A percentile compares a stretch with the other conserved stretches of the same genome.
These are phyloP conservation scores for Philhelius pedissequus DNA, from an alignment of 2,888 invertebrate genomes.

Conservation along the genomic window DNA sequence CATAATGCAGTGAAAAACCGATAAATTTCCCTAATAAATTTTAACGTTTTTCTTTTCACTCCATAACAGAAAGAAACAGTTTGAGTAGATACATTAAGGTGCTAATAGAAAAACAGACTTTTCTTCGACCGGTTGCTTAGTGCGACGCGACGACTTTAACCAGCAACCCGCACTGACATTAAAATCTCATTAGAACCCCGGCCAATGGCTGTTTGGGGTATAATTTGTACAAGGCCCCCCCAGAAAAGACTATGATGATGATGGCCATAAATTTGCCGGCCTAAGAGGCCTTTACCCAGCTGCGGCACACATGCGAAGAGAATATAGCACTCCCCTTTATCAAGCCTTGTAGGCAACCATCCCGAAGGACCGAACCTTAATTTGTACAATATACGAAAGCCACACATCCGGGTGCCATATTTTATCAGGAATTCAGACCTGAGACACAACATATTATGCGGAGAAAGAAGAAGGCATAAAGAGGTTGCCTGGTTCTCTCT, in stretches of 20 bases:
- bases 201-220: slow-evolving; percentile 8
- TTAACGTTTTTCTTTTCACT: slow-evolving; percentile 17
- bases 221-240: slow-evolving; percentile 18
- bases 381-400: slow-evolving; percentile 35
- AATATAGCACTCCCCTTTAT: background rate
- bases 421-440: slow-evolving; percentile 31
- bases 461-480: background rate
- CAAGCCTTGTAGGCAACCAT: background rate
- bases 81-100: background rate
- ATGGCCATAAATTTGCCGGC: slow-evolving; percentile 16
- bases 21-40: slow-evolving; percentile 51
- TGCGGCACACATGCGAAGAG: background rate
- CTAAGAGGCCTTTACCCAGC: slow-evolving; percentile 4
- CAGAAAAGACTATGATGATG: slow-evolving; percentile 9
- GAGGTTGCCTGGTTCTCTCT: background rate
- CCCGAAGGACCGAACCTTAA: slow-evolving; percentile 42
- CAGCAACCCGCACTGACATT: slow-evolving; percentile 35
- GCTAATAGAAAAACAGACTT: slow-evolving; percentile 15
- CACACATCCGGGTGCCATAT: slow-evolving; percentile 56
- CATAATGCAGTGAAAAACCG: slow-evolving; percentile 21
- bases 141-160: background rate
- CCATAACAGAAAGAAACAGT: background rate
- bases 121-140: background rate
- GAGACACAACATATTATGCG: background rate
- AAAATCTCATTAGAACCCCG: slow-evolving; percentile 56